phyloP scores from a whole-genome alignment of 1,140 invertebrate genomes.

The Drosophila ficusphila region DNA sequence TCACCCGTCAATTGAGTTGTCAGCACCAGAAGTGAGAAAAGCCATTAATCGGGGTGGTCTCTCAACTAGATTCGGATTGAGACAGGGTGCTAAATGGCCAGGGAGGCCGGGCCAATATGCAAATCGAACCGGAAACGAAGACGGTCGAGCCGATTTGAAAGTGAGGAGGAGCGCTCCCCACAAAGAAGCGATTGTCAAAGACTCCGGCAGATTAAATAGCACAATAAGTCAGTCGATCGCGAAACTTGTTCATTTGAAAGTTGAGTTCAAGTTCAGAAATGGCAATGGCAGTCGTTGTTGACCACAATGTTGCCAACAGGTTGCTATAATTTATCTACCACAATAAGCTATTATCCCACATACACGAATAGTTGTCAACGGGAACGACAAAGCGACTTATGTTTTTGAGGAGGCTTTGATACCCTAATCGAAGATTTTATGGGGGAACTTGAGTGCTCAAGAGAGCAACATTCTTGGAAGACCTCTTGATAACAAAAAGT shows the following conservation, averaged over 20 bases:
- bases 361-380: constrained; percentile 57
- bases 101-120: constrained; percentile 23
- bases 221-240: constrained; percentile 32
- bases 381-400: not conserved
- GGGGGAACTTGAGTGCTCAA: not conserved
- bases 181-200: constrained; percentile 32
- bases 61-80: not conserved
- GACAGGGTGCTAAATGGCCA: constrained; percentile 36
- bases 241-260: constrained; percentile 66
- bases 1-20: constrained; percentile 65
- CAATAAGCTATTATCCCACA: constrained; percentile 47
- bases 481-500: no score
- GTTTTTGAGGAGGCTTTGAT: not conserved
- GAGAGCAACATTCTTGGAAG: not conserved
- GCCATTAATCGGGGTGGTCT: constrained; percentile 60
- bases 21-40: constrained; percentile 53
- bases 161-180: constrained; percentile 35
- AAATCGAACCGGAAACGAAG: constrained; percentile 69
- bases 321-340: constrained; percentile 38
- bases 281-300: constrained; percentile 21
- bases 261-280: constrained; percentile 58
- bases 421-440: constrained; percentile 2
- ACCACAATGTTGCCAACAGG: constrained; percentile 31
- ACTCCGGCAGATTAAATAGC: constrained; percentile 24
- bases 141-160: constrained; percentile 54